Conservation (phyloP, 64 coral and sea anemone genomes). For the Montipora efflorescens region DNA sequence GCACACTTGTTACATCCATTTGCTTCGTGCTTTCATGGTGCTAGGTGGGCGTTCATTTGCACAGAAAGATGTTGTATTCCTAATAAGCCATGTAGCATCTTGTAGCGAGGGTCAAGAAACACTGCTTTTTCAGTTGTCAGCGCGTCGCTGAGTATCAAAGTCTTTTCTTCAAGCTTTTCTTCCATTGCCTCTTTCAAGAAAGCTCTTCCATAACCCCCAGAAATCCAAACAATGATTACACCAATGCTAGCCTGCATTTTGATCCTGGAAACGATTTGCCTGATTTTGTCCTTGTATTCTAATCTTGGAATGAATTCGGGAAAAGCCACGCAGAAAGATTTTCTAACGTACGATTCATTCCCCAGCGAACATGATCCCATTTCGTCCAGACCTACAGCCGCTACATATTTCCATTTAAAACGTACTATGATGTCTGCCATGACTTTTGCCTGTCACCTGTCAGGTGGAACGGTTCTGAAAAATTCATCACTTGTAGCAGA, state of each 20-base stretch:
- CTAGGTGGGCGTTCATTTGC: slow-evolving; percentile 57
- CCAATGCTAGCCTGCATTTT: neutral
- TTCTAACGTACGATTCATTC: slow-evolving; percentile 27
- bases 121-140: slow-evolving; percentile 32
- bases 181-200: slow-evolving; percentile 54
- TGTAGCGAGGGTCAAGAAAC: slow-evolving; percentile 26
- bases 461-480: slow-evolving; percentile 89
- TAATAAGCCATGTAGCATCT: neutral
- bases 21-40: slow-evolving; percentile 52
- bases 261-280: slow-evolving; percentile 38
- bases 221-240: slow-evolving; percentile 60
- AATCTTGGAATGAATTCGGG: slow-evolving; percentile 46
- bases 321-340: slow-evolving; percentile 51
- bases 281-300: slow-evolving; percentile 50
- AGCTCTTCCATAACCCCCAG: slow-evolving; percentile 34
- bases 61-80: slow-evolving; percentile 58
- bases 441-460: slow-evolving; percentile 72
- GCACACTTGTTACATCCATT: slow-evolving; percentile 62
- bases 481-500: slow-evolving; percentile 69
- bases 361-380: slow-evolving; percentile 59
- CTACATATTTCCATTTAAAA: slow-evolving; percentile 86
- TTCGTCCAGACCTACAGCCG: slow-evolving; percentile 67
- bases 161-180: slow-evolving; percentile 49
- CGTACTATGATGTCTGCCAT: slow-evolving; percentile 78
- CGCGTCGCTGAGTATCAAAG: slow-evolving; percentile 62